Conservation (phyloP, 2,797 vertebrate genomes). For the Zenarchopterus dispar region DNA sequence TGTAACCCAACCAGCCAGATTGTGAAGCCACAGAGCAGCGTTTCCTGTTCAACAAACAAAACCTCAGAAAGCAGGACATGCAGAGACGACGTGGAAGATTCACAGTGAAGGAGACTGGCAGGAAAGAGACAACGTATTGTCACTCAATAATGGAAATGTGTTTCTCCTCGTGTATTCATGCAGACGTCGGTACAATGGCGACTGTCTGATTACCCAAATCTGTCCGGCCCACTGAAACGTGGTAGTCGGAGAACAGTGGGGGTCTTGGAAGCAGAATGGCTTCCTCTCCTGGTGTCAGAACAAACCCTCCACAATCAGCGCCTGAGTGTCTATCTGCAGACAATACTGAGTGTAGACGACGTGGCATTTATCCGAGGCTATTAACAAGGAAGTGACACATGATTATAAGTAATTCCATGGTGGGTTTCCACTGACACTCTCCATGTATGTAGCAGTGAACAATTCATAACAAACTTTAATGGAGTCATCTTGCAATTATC, state of each 20-base stretch:
- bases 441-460: conserved; percentile 31
- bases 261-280: conserved; percentile 42
- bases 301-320: conserved; percentile 49
- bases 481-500: conserved; percentile 39
- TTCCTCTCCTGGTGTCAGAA: conserved; percentile 73
- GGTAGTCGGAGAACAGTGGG: conserved; percentile 48
- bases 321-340: conserved; percentile 54
- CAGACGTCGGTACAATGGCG: conserved; percentile 67
- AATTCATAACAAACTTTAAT: conserved; percentile 47
- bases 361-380: conserved; percentile 74
- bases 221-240: conserved; percentile 64
- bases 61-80: conserved; percentile 34
- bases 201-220: conserved; percentile 69
- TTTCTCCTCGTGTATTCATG: conserved; percentile 61
- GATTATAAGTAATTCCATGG: conserved; percentile 28
- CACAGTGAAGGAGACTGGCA: conserved; percentile 37
- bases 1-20: conserved; percentile 53
- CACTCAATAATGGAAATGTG: conserved; percentile 60
- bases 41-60: conserved; percentile 46
- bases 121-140: conserved; percentile 44
- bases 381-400: conserved; percentile 61
- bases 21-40: conserved; percentile 54
- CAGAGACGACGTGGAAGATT: conserved; percentile 37
- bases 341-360: conserved; percentile 56
- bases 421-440: conserved; percentile 34